Conservation (phyloP, 2,888 invertebrate species). For the Priocnemis perturbator region DNA sequence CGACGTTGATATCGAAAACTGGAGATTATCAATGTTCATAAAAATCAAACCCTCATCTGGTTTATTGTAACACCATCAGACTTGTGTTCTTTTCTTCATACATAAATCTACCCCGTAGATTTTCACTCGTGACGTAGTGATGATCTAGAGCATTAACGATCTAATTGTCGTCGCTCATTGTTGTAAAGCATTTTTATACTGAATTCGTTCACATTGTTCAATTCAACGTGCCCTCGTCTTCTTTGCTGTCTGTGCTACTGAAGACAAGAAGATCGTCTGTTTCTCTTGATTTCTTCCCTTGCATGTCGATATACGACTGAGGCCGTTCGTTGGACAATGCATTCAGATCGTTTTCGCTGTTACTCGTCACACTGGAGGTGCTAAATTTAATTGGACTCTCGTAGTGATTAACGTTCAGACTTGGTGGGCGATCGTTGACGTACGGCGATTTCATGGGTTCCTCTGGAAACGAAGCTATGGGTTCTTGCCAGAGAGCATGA, state of each 20-base stretch:
- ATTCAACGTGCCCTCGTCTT: conserved; percentile 4
- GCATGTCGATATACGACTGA: conserved; percentile 72
- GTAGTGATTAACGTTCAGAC: conserved; percentile 55
- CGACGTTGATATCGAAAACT: too few species aligned
- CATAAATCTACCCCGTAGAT: neutral
- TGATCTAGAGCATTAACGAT: neutral
- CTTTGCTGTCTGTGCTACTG: conserved; percentile 22
- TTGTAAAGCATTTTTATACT: neutral
- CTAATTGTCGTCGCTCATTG: neutral
- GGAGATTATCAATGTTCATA: too few species aligned
- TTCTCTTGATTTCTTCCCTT: conserved; percentile 57
- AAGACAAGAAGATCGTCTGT: conserved; percentile 60
- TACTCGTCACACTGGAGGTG: conserved; percentile 62
- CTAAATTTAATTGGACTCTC: conserved; percentile 70
- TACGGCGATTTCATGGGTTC: conserved; percentile 57
- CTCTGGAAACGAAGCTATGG: conserved; percentile 58
- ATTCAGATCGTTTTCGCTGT: conserved; percentile 66
- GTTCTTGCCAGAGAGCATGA: conserved; percentile 67
- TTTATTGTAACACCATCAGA: neutral
- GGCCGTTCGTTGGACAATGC: conserved; percentile 61
- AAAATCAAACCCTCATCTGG: too few species aligned
- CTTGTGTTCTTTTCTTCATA: neutral
- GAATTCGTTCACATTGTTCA: conserved; percentile 6
- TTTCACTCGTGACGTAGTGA: neutral
- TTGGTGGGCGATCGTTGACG: conserved; percentile 63